Conservation (phyloP, 2,113 vertebrate species). For the Pterocles orientalis region DNA sequence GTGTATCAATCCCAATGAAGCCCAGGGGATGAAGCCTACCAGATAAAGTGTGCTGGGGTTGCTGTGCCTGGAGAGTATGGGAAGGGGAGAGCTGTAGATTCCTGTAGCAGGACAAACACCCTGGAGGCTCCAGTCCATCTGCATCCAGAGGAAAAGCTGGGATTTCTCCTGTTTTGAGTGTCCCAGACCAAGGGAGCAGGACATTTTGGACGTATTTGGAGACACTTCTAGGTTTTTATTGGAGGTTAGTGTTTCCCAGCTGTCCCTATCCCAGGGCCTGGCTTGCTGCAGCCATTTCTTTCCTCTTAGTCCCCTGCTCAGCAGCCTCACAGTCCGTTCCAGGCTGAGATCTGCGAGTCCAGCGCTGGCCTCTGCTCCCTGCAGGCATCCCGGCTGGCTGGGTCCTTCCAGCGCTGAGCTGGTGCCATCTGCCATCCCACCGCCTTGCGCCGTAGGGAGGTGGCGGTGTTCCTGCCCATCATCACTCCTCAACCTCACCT, state of each 20-base stretch:
- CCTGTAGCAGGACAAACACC: neutral
- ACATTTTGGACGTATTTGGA: neutral
- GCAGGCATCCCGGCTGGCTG: fast-evolving
- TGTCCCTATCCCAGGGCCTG: neutral
- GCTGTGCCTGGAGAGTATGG: fast-evolving
- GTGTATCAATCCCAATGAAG: neutral
- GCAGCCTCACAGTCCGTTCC: fast-evolving
- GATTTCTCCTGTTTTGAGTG: neutral
- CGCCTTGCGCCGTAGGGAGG: fast-evolving
- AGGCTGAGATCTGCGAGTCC: neutral
- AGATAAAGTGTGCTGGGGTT: neutral
- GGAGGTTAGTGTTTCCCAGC: neutral
- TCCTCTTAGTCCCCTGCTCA: neutral
- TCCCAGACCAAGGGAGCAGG: neutral
- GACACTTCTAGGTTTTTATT: neutral
- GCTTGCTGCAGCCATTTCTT: neutral
- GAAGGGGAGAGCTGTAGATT: neutral
- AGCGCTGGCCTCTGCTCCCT: neutral
- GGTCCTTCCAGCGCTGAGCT: neutral
- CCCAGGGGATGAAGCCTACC: neutral
- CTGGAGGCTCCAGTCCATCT: neutral
- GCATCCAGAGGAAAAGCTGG: neutral
- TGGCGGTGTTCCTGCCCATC: neutral
- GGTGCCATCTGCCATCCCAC: neutral
- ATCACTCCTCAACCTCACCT: neutral